Conservation (phyloP, 2,888 invertebrate species). For the Andrena hattorfiana region DNA sequence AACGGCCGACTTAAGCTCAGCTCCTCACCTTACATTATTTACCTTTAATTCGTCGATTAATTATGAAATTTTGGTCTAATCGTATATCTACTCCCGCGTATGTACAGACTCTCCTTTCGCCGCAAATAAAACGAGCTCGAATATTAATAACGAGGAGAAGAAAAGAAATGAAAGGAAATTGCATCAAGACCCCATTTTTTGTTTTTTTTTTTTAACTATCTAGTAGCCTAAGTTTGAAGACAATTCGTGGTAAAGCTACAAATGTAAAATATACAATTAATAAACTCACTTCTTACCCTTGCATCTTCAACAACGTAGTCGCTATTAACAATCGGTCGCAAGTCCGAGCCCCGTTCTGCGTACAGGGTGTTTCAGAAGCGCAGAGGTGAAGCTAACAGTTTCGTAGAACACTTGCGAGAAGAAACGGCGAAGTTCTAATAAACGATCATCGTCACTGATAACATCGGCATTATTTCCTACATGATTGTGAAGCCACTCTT, state of each 20-base stretch:
- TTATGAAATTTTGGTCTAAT: constrained; percentile 42
- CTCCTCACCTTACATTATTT: constrained; percentile 36
- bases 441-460: background rate
- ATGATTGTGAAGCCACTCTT: background rate
- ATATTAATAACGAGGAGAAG: constrained; percentile 6
- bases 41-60: constrained; percentile 23
- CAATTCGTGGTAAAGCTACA: constrained; percentile 43
- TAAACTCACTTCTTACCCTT: constrained; percentile 26
- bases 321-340: constrained; percentile 37
- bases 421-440: background rate
- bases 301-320: constrained; percentile 48
- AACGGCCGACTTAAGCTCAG: constrained; percentile 34
- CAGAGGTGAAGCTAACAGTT: background rate
- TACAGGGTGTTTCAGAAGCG: background rate
- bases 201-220: constrained; percentile 25
- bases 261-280: constrained; percentile 63
- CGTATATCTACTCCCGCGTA: constrained; percentile 47
- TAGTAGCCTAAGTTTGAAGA: constrained; percentile 38
- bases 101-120: constrained; percentile 50
- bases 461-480: background rate
- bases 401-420: background rate
- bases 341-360: constrained; percentile 5
- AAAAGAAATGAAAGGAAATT: constrained; percentile 29
- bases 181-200: constrained; percentile 35
- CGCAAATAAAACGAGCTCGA: constrained; percentile 25